Evolutionary conservation across 2,797 vertebrate species (phyloP), one percentile per base, ranked within the genome.

Genomic region (Halcyon leucocephala): DNA sequence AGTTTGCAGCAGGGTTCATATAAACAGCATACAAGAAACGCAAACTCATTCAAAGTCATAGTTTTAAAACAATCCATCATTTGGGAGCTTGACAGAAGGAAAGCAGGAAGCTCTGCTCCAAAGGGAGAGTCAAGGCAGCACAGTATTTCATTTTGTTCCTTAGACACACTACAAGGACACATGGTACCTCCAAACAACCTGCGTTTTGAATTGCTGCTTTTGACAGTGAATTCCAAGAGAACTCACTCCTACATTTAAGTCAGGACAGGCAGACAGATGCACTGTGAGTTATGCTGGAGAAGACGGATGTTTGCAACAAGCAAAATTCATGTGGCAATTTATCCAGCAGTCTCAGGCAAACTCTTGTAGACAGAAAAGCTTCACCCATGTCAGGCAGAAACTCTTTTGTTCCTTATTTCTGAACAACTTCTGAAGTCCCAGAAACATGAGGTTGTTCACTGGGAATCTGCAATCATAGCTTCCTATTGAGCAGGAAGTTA

Each of bases 221-320:
- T 51, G 69, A 18, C 28, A 29, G 42, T 5, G 35, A 51, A 22
- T 33, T 25, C 0, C 7, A 55, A 35, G 35, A 25, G 54, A 42
- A 29, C 8, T 22, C 6, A 2, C 21, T 57, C 55, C 64, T 10
- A 14, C 4, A 2, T 16, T 39, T 16, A 16, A 0, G 3, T 21
- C 29, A 24, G 37, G 46, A 41, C 17, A 51, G 37, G 28, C 1
- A 44, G 35, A 61, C 14, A 26, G 52, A 52, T 0, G 11, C n/a
- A 18, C 35, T 5, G 9, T 2, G 29, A 72, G 18, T 22, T 42
- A 42, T 13, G 9, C 1, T 21, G 28, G 35, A 41, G 60, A 44
- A 60, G 26, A 54, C 0, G 11, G 31, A 42, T 8, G 3, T 26
- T 41, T 28, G 39, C 52, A 58, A 15, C 20, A 58, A 46, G 21